Conservation (phyloP, 2,797 vertebrate genomes). For the Bradypodion pumilum region DNA sequence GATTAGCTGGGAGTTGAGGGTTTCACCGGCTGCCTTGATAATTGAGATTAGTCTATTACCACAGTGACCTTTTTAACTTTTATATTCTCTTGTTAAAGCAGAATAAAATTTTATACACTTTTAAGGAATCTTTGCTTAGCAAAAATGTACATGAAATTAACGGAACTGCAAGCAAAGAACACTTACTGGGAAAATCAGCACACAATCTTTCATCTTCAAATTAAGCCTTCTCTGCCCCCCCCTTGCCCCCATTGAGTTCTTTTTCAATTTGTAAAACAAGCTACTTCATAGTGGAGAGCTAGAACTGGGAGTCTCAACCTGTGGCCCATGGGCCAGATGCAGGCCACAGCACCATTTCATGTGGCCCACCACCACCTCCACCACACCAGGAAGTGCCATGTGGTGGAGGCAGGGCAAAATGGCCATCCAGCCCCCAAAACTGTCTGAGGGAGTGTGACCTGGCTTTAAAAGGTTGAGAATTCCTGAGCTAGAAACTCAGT, state of each 20-base stretch:
- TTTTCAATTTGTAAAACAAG: not conserved
- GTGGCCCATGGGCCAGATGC: too few species aligned
- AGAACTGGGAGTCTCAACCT: too few species aligned
- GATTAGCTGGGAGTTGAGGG: constrained; percentile 90
- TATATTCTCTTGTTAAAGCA: constrained; percentile 88
- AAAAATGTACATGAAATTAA: constrained; percentile 78
- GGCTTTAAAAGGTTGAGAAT: too few species aligned
- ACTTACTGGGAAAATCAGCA: constrained; percentile 28
- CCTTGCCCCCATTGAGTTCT: not conserved
- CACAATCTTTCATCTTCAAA: constrained; percentile 27
- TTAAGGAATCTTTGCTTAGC: constrained; percentile 85
- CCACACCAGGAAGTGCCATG: too few species aligned
- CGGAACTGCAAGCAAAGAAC: constrained; percentile 68
- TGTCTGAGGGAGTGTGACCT: too few species aligned
- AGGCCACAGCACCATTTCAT: too few species aligned
- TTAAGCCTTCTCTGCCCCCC: not conserved
- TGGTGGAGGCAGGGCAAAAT: too few species aligned
- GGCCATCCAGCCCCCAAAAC: too few species aligned
- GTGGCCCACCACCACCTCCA: too few species aligned
- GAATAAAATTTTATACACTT: constrained; percentile 90
- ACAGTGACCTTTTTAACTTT: constrained; percentile 96
- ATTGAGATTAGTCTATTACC: constrained; percentile 97
- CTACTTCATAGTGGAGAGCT: not conserved
- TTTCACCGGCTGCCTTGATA: constrained; percentile 88
- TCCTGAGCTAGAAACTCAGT: too few species aligned